Conservation (phyloP, 2,797 vertebrate genomes). For the Darevskia mixta region DNA sequence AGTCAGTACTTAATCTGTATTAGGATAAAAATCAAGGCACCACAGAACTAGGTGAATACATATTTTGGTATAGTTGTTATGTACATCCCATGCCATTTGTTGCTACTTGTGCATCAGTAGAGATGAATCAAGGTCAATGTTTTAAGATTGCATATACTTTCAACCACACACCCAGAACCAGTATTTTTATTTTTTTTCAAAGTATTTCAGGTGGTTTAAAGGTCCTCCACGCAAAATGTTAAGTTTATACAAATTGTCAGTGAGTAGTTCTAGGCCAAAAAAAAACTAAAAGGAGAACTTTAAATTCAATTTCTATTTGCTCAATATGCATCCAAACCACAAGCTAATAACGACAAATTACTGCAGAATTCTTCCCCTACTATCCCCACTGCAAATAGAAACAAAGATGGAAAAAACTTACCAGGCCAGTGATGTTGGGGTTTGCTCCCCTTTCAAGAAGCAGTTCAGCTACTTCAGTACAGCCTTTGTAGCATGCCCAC, state of each 20-base stretch:
- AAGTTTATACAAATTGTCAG: slow-evolving; percentile 4
- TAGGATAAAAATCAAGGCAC: not conserved
- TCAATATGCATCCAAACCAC: not conserved
- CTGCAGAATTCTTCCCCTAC: not conserved
- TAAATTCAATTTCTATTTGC: not conserved
- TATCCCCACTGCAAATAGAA: not conserved
- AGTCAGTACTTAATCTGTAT: not conserved
- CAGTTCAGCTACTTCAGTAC: slow-evolving; percentile 85
- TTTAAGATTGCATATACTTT: not conserved
- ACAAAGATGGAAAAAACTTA: slow-evolving; percentile 68
- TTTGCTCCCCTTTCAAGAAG: slow-evolving; percentile 92
- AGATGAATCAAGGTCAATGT: not conserved
- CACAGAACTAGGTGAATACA: not conserved
- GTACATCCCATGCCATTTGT: not conserved
- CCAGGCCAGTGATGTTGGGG: slow-evolving; percentile 95
- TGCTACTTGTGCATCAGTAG: not conserved
- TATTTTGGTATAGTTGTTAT: not conserved
- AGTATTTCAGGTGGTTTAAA: not conserved
- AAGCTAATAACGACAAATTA: not conserved
- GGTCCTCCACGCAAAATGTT: not conserved
- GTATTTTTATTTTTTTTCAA: not conserved
- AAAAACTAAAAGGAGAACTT: not conserved
- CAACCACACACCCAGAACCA: not conserved
- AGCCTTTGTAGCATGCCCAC: slow-evolving; percentile 95
- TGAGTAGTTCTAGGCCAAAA: not conserved